These are phyloP conservation scores for Sander vitreus DNA, from an alignment of 2,113 vertebrate genomes.

Conservation along the genomic window DNA sequence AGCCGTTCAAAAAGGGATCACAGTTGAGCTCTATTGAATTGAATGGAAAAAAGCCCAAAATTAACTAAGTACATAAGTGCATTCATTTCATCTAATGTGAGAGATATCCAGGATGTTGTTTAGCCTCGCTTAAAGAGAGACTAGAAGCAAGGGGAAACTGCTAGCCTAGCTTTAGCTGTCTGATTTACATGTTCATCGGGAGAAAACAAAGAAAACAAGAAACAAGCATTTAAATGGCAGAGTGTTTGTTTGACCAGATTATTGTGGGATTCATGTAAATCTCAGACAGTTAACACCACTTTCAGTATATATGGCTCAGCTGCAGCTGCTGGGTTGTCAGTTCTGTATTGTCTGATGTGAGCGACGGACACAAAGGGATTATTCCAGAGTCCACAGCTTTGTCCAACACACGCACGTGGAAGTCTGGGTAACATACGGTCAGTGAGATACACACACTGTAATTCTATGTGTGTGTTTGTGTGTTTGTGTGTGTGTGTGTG, in stretches of 20 bases:
- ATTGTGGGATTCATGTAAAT: neutral
- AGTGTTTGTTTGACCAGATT: neutral
- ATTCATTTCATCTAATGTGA: no score
- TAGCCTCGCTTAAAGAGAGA: no score
- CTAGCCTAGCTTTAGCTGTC: no score
- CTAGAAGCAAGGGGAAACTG: no score
- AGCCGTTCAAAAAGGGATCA: no score
- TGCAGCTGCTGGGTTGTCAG: slow-evolving; percentile 13
- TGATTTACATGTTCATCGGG: no score
- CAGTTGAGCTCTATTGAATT: no score
- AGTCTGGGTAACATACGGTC: slow-evolving; percentile 42
- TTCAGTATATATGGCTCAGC: neutral
- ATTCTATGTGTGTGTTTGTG: neutral
- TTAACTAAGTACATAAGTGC: no score
- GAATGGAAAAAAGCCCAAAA: no score
- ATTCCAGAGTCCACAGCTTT: slow-evolving; percentile 67
- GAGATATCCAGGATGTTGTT: no score
- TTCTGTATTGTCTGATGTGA: slow-evolving; percentile 33
- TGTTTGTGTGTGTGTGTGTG: slow-evolving; percentile 23
- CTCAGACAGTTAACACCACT: neutral
- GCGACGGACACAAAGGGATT: slow-evolving; percentile 56
- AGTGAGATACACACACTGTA: slow-evolving; percentile 8
- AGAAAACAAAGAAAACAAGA: no score
- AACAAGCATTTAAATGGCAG: no score
- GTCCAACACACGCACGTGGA: slow-evolving; percentile 19